Percentiles rank a stretch among this genome's conserved stretches.
Evolutionary conservation across 2,888 invertebrate species (phyloP).

Genomic region (Ptychoptera albimana): DNA sequence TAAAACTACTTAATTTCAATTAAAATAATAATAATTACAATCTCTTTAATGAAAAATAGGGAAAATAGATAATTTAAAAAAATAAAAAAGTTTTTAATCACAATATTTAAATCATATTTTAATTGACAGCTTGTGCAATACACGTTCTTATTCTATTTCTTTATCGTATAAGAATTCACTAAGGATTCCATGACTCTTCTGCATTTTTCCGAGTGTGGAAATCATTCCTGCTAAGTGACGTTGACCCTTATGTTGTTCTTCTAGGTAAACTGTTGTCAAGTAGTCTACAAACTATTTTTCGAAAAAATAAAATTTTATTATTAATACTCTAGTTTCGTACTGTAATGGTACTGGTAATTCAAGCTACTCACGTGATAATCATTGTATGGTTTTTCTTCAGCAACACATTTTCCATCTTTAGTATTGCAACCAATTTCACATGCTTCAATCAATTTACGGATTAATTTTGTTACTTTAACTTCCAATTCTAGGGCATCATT

Average conservation of each 20-base stretch:
- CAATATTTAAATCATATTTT: too few relatives aligned
- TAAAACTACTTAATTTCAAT: too few relatives aligned
- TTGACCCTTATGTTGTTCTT: conserved; percentile 78
- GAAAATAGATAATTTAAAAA: too few relatives aligned
- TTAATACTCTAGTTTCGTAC: too few relatives aligned
- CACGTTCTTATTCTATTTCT: not conserved
- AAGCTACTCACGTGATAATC: conserved; percentile 61
- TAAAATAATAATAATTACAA: too few relatives aligned
- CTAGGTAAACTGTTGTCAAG: conserved; percentile 55
- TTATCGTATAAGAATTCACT: conserved; percentile 79
- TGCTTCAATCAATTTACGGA: conserved; percentile 48
- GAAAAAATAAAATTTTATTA: not conserved
- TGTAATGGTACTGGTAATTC: too few relatives aligned
- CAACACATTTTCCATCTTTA: conserved; percentile 7
- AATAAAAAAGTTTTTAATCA: too few relatives aligned
- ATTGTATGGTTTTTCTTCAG: conserved; percentile 28
- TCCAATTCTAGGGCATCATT: conserved; percentile 64
- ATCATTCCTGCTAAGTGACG: conserved; percentile 68
- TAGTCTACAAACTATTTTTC: conserved; percentile 49
- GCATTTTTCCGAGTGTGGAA: conserved; percentile 59
- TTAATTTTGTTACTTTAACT: conserved; percentile 56
- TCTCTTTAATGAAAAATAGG: too few relatives aligned
- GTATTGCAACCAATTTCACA: conserved; percentile 38
- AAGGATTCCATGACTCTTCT: conserved; percentile 47
- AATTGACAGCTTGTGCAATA: too few relatives aligned